Percentiles rank a stretch among this genome's conserved stretches.
These are phyloP conservation scores for Thunnus maccoyii DNA, from an alignment of 2,113 vertebrate species.

Conservation along the genomic window DNA sequence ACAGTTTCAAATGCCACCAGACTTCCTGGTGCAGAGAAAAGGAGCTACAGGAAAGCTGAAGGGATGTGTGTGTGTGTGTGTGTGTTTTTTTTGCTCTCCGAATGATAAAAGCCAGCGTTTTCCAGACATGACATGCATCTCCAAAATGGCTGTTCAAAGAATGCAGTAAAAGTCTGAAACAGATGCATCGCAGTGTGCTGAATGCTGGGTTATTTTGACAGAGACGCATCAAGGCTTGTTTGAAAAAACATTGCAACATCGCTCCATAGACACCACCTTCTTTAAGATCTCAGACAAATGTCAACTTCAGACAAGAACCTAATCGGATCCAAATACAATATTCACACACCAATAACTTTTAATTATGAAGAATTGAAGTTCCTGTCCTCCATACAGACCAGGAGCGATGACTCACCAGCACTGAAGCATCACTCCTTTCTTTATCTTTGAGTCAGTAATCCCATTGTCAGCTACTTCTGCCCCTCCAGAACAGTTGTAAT, in stretches of 20 bases:
- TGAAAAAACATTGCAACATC: constrained; percentile 13
- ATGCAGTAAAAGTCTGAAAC: constrained; percentile 54
- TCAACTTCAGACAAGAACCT: background rate
- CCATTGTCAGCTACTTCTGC: constrained; percentile 6
- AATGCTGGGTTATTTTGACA: constrained; percentile 22
- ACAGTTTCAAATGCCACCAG: constrained; percentile 62
- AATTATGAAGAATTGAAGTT: background rate
- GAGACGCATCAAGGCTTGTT: constrained; percentile 9
- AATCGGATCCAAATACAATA: background rate
- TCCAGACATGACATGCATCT: constrained; percentile 67
- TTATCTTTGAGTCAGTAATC: constrained; percentile 24
- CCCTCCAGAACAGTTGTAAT: constrained; percentile 42
- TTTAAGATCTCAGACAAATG: background rate
- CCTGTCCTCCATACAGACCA: background rate
- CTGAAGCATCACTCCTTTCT: constrained; percentile 17
- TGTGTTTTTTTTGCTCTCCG: background rate
- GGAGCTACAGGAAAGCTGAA: constrained; percentile 44
- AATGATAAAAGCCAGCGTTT: constrained; percentile 73
- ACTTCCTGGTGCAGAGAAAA: constrained; percentile 69
- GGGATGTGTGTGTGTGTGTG: constrained; percentile 20
- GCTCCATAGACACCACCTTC: background rate
- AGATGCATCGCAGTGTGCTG: constrained; percentile 19
- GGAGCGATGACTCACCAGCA: constrained; percentile 9
- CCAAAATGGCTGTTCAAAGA: constrained; percentile 53
- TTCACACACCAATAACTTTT: background rate